phyloP scores from a whole-genome alignment of 2,113 vertebrate species.

The Dromas ardeola region DNA sequence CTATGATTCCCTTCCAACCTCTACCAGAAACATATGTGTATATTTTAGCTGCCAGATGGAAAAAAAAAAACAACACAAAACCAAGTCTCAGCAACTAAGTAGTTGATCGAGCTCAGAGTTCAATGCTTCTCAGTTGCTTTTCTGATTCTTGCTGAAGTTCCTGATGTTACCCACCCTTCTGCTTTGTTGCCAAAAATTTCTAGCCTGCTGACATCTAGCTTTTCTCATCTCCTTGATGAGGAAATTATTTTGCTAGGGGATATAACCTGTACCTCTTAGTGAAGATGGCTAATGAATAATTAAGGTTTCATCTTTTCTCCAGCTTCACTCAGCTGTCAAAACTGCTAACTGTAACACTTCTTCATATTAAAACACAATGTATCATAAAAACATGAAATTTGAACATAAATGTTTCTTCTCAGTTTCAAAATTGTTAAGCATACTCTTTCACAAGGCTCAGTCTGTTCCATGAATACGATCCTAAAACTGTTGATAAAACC shows the following conservation, averaged over 20 bases:
- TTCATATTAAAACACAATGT: background rate
- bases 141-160: background rate
- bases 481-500: background rate
- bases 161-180: background rate
- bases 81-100: background rate
- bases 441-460: background rate
- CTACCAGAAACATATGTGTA: background rate
- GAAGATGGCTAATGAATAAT: background rate
- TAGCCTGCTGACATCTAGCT: background rate
- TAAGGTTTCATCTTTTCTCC: background rate
- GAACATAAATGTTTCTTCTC: background rate
- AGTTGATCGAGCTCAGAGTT: background rate
- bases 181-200: background rate
- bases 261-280: background rate
- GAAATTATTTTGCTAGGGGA: background rate
- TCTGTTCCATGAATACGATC: background rate
- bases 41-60: background rate
- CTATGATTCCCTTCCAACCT: background rate
- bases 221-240: background rate
- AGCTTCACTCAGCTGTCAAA: background rate
- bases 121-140: background rate
- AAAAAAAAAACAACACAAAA: background rate
- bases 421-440: background rate
- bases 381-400: background rate
- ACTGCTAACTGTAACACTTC: background rate